Base-by-base conservation (phyloP, 2,888 invertebrate genomes). In the Agrochola macilenta region DNA sequence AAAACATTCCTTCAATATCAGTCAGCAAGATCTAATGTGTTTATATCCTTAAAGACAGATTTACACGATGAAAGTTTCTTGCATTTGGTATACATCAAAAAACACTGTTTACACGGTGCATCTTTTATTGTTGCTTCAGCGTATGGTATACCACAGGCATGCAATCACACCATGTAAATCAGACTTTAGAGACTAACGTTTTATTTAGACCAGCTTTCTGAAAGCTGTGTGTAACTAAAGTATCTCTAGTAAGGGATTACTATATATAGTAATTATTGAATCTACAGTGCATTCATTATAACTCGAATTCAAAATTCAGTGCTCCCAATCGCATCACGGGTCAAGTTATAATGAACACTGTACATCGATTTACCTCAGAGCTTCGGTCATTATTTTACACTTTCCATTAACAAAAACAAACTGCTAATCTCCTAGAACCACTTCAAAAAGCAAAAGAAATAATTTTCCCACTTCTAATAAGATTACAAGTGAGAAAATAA, bases 391-490 rank as follows among this genome's bases (percentile, higher is more conserved):
- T 23, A 23, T 54, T 23, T 54, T 54, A 54, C 9, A 54, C 0
- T 54, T 14, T 20, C 23, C n/a, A 23, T 46, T 1, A 23, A 54
- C 26, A n/a, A n/a, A 14, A 72, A 46, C 30, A 73, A 79, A 86
- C 87, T 88, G 88, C 87, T 89, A 78, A 79, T 64, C 8, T 70
- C 64, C 79, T 61, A 80, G 79, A 76, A 54, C 69, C 70, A 73
- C 49, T 26, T 35, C 69, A 73, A 72, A 39, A 73, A 83, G 75
- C 81, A 81, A 71, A 79, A 84, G 81, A 81, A 89, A 82, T 74
- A 69, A 77, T 84, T 85, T 88, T 87, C 81, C 64, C 77, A 84
- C 64, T 87, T 89, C 65, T 75, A 81, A 81, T 68, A 35, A 52
- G 20, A 72, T 75, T 69, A 77, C 35, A 78, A 81, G 65, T 74